Conservation (phyloP, 2,797 vertebrate species). For the Anolis apletophallus region DNA sequence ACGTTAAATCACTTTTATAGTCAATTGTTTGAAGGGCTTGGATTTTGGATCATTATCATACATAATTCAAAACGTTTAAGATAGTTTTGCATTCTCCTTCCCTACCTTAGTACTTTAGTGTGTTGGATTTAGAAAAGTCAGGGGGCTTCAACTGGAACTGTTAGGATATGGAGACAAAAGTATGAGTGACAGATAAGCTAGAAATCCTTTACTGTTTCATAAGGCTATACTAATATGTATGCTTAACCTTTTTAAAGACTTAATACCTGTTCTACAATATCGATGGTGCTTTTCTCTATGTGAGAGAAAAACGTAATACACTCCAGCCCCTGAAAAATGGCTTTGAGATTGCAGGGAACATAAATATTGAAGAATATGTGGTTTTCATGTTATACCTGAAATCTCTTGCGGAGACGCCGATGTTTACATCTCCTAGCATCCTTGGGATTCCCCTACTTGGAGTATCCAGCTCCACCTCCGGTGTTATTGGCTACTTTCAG, state of each 20-base stretch:
- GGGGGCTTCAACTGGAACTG: slow-evolving; percentile 7
- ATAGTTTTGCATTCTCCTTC: background rate
- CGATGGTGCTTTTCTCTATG: background rate
- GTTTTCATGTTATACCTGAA: too few species aligned
- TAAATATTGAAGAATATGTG: background rate
- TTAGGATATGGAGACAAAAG: slow-evolving; percentile 38
- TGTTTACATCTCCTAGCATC: too few species aligned
- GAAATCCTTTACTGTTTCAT: background rate
- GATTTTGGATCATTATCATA: background rate
- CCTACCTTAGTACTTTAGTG: background rate
- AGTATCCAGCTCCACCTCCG: too few species aligned
- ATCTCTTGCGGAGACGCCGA: too few species aligned
- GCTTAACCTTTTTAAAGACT: background rate
- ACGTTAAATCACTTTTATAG: slow-evolving; percentile 12
- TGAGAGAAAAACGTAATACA: background rate
- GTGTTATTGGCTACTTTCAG: too few species aligned
- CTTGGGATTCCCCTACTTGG: too few species aligned
- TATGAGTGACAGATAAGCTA: background rate
- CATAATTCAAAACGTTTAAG: background rate
- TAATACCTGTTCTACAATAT: background rate
- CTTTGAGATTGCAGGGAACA: background rate
- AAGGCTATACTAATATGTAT: background rate
- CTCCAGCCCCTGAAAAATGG: background rate
- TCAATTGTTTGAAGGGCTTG: background rate
- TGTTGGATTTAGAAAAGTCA: slow-evolving; percentile 20